Evolutionary conservation across 2,113 vertebrate species (phyloP).

Genomic region (Pomatostomus ruficeps): DNA sequence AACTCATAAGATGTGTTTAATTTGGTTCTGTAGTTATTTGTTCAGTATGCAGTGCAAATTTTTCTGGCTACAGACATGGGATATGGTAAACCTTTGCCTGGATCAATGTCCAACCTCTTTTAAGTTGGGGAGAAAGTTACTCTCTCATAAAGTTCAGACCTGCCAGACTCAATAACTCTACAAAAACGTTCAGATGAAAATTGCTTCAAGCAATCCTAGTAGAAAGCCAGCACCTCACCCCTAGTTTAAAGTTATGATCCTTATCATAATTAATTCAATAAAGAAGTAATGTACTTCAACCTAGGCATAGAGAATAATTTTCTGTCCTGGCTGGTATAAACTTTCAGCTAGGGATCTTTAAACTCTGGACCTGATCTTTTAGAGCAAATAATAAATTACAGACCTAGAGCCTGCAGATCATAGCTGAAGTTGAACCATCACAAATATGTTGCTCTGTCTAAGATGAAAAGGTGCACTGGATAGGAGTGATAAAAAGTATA

Average conservation of each 20-base stretch:
- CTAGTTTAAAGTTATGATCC: conserved; percentile 99
- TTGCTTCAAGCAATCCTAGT: conserved; percentile 90
- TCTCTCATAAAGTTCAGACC: conserved; percentile 96
- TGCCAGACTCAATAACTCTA: conserved; percentile 98
- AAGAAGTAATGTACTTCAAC: conserved; percentile 98
- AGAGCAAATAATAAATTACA: conserved; percentile 89
- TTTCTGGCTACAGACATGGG: conserved; percentile 85
- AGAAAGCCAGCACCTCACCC: conserved; percentile 93
- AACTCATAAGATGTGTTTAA: conserved; percentile 72
- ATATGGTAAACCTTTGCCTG: conserved; percentile 84
- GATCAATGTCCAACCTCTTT: conserved; percentile 94
- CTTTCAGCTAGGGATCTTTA: conserved; percentile 88
- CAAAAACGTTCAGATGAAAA: conserved; percentile 89
- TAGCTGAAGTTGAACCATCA: conserved; percentile 62
- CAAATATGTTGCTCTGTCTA: conserved; percentile 57
- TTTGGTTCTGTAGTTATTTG: conserved; percentile 81
- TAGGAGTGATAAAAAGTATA: conserved; percentile 61
- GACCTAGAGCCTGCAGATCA: conserved; percentile 78
- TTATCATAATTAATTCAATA: conserved; percentile 99
- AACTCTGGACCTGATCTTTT: conserved; percentile 85
- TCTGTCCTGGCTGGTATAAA: conserved; percentile 84
- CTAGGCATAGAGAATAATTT: conserved; percentile 88
- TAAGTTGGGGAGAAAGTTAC: conserved; percentile 93
- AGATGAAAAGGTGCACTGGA: conserved; percentile 62
- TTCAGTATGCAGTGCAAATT: conserved; percentile 98